Conservation (phyloP, 2,888 invertebrate species). For the Dynastes tityus region DNA sequence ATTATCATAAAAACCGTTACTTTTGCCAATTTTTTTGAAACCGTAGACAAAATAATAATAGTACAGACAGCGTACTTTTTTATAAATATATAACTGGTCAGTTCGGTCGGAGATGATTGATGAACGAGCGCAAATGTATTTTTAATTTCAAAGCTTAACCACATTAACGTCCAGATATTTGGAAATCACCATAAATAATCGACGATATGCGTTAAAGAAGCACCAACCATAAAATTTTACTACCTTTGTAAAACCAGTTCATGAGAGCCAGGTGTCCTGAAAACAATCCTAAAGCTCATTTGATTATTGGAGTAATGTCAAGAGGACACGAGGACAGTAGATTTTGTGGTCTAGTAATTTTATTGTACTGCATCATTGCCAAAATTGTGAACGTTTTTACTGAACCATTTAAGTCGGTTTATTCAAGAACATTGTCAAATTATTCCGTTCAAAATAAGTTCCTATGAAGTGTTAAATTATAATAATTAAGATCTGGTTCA, state of each 20-base stretch:
- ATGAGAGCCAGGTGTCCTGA: slow-evolving; percentile 3
- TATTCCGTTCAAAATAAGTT: no score
- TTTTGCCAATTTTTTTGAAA: slow-evolving; percentile 47
- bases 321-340: neutral
- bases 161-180: slow-evolving; percentile 40
- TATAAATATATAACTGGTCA: slow-evolving; percentile 43
- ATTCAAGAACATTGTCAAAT: no score
- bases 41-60: slow-evolving; percentile 52
- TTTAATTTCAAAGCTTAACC: slow-evolving; percentile 37
- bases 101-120: slow-evolving; percentile 36
- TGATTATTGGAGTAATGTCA: neutral
- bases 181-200: slow-evolving; percentile 35
- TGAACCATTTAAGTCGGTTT: no score
- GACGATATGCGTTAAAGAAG: slow-evolving; percentile 20
- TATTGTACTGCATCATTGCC: neutral
- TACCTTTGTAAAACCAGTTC: slow-evolving; percentile 7
- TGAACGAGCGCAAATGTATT: slow-evolving; percentile 47
- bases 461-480: no score
- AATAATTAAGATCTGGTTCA: no score
- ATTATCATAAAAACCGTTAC: slow-evolving; percentile 46
- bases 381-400: neutral
- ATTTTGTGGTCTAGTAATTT: slow-evolving; percentile 3
- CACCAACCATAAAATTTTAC: slow-evolving; percentile 6
- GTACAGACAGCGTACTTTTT: slow-evolving; percentile 49
- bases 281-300: neutral